Conservation (phyloP, 2,113 vertebrate genomes). For the Centrocercus urophasianus region DNA sequence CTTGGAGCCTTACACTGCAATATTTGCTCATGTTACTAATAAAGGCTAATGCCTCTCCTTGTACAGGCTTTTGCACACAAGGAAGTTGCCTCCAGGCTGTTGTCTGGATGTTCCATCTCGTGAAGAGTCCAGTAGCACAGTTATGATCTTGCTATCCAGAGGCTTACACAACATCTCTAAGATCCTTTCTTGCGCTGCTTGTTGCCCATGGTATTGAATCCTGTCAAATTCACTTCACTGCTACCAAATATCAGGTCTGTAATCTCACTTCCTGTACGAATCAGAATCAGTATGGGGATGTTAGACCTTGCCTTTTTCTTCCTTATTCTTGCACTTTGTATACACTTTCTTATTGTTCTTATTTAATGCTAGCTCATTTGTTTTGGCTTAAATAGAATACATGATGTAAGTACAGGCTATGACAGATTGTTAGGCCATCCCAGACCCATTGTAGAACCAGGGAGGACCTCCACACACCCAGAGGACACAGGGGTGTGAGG, state of each 20-base stretch:
- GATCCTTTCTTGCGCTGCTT: not conserved
- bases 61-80: not conserved
- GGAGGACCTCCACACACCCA: not conserved
- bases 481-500: not conserved
- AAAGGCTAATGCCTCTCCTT: not conserved
- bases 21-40: not conserved
- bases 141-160: not conserved
- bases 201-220: not conserved
- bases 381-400: not conserved
- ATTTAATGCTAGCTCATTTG: not conserved
- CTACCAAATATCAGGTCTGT: not conserved
- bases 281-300: not conserved
- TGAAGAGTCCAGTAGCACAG: not conserved
- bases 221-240: not conserved
- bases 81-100: not conserved
- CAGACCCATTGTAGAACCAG: not conserved
- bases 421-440: not conserved
- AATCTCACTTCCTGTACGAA: not conserved
- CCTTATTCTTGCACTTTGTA: not conserved
- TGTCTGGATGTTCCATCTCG: not conserved
- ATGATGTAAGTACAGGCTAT: not conserved
- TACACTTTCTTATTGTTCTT: not conserved
- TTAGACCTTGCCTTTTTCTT: not conserved
- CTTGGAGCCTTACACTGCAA: not conserved
- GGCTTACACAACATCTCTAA: not conserved